A percentile compares a stretch with the other conserved stretches of the same genome.
Conservation (phyloP, 2,797 vertebrate genomes). For the Thamnophis elegans region DNA sequence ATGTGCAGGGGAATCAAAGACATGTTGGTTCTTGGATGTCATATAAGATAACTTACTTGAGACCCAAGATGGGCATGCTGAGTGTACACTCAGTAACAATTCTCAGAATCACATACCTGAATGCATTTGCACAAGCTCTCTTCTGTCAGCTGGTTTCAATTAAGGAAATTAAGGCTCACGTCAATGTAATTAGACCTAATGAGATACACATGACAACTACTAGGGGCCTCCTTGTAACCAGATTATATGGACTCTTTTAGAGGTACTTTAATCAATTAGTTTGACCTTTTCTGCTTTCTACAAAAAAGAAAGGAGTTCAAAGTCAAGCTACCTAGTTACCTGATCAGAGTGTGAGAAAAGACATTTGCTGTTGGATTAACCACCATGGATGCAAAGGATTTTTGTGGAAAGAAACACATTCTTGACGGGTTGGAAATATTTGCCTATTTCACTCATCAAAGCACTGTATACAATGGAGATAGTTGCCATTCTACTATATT, state of each 20-base stretch:
- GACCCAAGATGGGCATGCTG: neutral
- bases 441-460: neutral
- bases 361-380: constrained; percentile 34
- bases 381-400: neutral
- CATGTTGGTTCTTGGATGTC: neutral
- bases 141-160: constrained; percentile 59
- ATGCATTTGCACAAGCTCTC: constrained; percentile 44
- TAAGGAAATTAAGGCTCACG: constrained; percentile 64
- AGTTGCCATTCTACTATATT: neutral
- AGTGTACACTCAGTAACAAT: constrained; percentile 22
- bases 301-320: constrained; percentile 17
- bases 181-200: constrained; percentile 64
- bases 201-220: constrained; percentile 48
- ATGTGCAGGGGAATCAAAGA: neutral
- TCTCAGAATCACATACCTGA: constrained; percentile 58
- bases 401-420: constrained; percentile 17
- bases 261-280: constrained; percentile 55
- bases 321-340: constrained; percentile 7
- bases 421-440: neutral
- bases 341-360: constrained; percentile 2
- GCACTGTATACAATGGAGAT: neutral
- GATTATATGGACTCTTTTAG: constrained; percentile 44
- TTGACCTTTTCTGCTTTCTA: constrained; percentile 48
- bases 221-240: constrained; percentile 43
- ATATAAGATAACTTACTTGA: neutral